A percentile compares a stretch with the other conserved stretches of the same genome.
These are phyloP conservation scores for Strigops habroptila DNA, from an alignment of 2,113 vertebrate genomes.

Conservation along the genomic window DNA sequence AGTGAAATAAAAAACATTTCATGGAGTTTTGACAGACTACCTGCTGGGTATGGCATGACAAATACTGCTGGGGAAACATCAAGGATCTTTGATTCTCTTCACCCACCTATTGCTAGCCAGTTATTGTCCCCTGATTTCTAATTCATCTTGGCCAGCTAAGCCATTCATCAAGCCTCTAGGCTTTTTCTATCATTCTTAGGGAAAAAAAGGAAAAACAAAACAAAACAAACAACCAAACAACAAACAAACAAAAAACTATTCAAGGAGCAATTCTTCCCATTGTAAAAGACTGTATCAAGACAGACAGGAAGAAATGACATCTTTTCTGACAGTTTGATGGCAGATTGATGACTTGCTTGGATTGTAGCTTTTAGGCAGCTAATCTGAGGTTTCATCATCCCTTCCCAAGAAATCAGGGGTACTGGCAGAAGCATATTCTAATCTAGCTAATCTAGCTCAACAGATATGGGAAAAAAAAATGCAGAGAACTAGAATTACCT, in stretches of 20 bases:
- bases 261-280: background rate
- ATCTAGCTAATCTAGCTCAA: background rate
- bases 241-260: background rate
- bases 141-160: background rate
- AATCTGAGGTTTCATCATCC: background rate
- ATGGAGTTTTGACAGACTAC: background rate
- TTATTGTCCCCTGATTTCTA: background rate
- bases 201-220: rapidly evolving
- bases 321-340: background rate
- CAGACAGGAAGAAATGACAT: background rate
- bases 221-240: background rate
- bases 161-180: background rate
- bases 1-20: background rate
- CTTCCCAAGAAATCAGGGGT: background rate
- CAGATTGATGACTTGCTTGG: background rate
- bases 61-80: background rate
- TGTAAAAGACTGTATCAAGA: background rate
- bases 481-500: background rate
- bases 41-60: background rate
- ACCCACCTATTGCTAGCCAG: background rate
- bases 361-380: background rate
- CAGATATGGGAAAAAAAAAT: rapidly evolving
- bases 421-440: background rate
- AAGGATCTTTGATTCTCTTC: background rate
- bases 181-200: background rate